A percentile compares a stretch with the other conserved stretches of the same genome.
Conservation (phyloP, 2,113 vertebrate genomes). For the Cyprinodon variegatus region DNA sequence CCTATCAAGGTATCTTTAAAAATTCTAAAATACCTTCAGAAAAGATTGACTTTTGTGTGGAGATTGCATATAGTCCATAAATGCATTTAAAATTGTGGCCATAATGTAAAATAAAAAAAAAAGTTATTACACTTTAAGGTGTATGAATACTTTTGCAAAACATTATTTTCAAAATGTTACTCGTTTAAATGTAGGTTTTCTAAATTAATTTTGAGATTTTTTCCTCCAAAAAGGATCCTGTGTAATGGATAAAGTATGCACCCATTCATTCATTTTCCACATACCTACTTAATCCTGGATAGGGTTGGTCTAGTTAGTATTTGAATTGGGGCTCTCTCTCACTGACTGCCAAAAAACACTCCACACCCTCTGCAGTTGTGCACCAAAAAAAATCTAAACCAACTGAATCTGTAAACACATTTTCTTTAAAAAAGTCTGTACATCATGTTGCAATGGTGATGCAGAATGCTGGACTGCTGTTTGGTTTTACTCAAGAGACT, state of each 20-base stretch:
- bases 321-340: neutral
- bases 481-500: neutral
- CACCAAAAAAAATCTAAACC: neutral
- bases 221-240: neutral
- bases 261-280: neutral
- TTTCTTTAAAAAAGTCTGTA: neutral
- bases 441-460: neutral
- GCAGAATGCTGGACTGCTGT: conserved; percentile 6
- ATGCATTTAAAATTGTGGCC: neutral
- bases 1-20: neutral
- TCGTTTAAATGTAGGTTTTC: neutral
- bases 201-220: neutral
- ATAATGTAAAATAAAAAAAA: neutral
- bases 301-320: neutral
- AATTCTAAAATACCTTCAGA: no score
- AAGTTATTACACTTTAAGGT: neutral
- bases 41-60: neutral
- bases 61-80: neutral
- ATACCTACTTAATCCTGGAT: neutral
- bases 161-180: neutral
- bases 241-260: neutral
- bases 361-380: neutral
- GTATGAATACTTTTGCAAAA: neutral
- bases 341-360: neutral
- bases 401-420: conserved; percentile 3